Conservation (phyloP, 2,113 vertebrate species). For the Megaptera novaeangliae region DNA sequence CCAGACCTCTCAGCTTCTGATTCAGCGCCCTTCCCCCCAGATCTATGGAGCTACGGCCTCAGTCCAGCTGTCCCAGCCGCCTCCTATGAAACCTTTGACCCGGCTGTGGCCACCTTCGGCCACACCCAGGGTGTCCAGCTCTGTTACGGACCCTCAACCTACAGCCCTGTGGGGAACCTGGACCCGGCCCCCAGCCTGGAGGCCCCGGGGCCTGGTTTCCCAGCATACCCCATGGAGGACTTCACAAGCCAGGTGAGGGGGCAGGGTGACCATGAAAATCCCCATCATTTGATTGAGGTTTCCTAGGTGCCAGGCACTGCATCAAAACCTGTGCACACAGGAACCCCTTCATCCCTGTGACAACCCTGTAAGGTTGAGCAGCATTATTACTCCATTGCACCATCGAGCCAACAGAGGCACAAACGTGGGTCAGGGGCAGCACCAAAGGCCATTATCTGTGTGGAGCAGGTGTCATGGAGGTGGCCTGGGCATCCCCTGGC, state of each 20-base stretch:
- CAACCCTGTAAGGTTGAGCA: not conserved
- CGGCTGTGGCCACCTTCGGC: not conserved
- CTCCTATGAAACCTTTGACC: constrained; percentile 69
- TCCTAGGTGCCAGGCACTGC: not conserved
- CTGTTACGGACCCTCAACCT: constrained; percentile 64
- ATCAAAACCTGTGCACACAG: fast-evolving
- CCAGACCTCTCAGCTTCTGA: not conserved
- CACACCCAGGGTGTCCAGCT: constrained; percentile 67
- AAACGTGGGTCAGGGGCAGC: not conserved
- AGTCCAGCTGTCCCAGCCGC: not conserved
- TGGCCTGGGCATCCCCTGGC: not conserved
- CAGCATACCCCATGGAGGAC: constrained; percentile 43
- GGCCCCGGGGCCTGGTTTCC: not conserved
- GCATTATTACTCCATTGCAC: not conserved
- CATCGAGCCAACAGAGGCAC: not conserved
- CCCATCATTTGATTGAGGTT: not conserved
- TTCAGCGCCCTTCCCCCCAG: constrained; percentile 18
- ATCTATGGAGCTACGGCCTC: constrained; percentile 69
- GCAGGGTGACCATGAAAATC: not conserved
- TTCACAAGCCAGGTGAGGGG: constrained; percentile 74
- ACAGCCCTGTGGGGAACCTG: constrained; percentile 44
- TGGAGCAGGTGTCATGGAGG: fast-evolving
- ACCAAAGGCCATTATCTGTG: fast-evolving
- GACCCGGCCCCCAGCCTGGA: constrained; percentile 52
- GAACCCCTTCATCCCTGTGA: not conserved